Conservation (phyloP, 2,888 invertebrate species). For the Meteorus colon region DNA sequence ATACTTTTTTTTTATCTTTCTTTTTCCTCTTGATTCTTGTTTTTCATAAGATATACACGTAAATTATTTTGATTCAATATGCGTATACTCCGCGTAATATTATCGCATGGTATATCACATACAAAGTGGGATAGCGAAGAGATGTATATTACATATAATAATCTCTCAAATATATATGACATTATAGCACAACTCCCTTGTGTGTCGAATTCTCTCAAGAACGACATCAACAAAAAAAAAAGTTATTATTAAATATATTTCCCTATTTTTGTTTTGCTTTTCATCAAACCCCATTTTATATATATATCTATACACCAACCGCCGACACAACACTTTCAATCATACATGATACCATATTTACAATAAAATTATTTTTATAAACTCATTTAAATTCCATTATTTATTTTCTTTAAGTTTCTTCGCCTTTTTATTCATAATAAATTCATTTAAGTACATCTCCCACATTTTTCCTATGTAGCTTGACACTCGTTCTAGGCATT, state of each 20-base stretch:
- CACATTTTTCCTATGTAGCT: conserved; percentile 4
- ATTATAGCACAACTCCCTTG: conserved; percentile 2
- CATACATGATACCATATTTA: conserved; percentile 43
- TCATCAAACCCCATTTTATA: neutral
- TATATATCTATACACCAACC: conserved; percentile 4
- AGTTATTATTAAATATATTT: conserved; percentile 25
- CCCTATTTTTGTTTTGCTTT: conserved; percentile 23
- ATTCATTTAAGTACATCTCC: conserved; percentile 17
- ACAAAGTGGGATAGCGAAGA: conserved; percentile 48
- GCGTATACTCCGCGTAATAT: neutral
- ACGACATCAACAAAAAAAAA: neutral
- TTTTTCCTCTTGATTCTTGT: neutral
- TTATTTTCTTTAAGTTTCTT: conserved; percentile 21
- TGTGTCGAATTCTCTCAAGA: neutral
- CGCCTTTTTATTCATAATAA: conserved; percentile 22
- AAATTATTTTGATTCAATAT: conserved; percentile 1
- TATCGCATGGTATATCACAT: conserved; percentile 44
- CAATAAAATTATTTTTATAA: conserved; percentile 44
- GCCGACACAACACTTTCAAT: neutral
- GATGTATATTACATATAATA: conserved; percentile 28
- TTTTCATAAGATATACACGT: neutral
- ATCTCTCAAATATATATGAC: conserved; percentile 28
- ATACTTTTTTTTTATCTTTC: neutral
- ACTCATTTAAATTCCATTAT: conserved; percentile 30
- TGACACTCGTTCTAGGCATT: conserved; percentile 6